Percentiles rank a stretch among this genome's conserved stretches.
Evolutionary conservation across 1,140 invertebrate genomes (phyloP).

Genomic region (Propsilocerus akamusi): DNA sequence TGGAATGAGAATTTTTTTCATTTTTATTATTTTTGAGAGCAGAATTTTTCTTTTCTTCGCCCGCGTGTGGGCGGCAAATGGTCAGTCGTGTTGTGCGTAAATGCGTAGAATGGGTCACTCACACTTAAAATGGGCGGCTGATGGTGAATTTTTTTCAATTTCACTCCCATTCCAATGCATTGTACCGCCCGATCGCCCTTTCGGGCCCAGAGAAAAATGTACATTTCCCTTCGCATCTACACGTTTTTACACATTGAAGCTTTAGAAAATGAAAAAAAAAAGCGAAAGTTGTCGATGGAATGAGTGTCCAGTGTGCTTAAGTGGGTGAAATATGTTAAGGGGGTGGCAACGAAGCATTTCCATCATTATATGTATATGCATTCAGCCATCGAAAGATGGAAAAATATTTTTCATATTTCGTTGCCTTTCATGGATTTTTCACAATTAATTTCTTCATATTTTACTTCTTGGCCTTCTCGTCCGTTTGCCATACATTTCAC

Average conservation of each 20-base stretch:
- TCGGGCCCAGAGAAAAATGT: no score
- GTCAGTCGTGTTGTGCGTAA: not conserved
- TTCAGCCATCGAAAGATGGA: no score
- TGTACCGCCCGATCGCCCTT: no score
- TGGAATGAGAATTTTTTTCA: conserved; percentile 1
- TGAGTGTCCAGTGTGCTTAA: no score
- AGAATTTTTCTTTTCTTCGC: not conserved
- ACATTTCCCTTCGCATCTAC: no score
- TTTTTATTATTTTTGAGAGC: conserved; percentile 4
- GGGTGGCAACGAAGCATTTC: no score
- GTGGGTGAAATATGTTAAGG: no score
- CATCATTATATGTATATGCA: no score
- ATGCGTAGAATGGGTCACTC: not conserved
- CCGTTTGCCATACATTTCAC: not conserved
- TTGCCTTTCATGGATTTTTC: not conserved
- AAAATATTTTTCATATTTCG: no score
- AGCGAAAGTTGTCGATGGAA: no score
- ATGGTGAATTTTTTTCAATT: not conserved
- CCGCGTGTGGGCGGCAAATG: not conserved
- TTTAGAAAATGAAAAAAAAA: no score
- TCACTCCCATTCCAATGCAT: conserved; percentile 1
- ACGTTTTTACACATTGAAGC: no score
- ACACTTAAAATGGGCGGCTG: not conserved
- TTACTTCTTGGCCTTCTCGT: not conserved
- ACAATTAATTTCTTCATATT: conserved; percentile 4